Evolutionary conservation across 1,140 invertebrate genomes (phyloP), one percentile per base, ranked within the genome.

Genomic region (Lysiphlebus fabarum): DNA sequence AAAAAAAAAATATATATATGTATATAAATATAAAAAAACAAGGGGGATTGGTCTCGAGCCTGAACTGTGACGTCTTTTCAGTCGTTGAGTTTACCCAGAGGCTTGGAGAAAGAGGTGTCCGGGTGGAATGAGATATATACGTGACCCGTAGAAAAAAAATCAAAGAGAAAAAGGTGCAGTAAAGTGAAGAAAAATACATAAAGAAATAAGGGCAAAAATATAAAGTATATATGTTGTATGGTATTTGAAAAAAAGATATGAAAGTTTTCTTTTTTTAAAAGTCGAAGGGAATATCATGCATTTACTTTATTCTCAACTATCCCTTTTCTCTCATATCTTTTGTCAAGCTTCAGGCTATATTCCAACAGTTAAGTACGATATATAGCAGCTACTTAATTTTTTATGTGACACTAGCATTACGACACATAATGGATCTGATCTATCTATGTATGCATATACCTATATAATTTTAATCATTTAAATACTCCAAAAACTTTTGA

Each of bases 211-310:
- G 17, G 17, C 17, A 26, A 1, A 26, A 26, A 26, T 2, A 26
- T 26, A 26, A 1, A 1, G 4, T 26, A 26, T 26, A 26, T 26
- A 26, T 26, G 17, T 26, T 26, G 17, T 26, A n/a, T n/a, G n/a
- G n/a, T n/a, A 26, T 26, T 26, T 26, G 4, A 26, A 26, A 26
- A 4, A 26, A 4, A 1, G 17, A 26, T 26, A 26, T 26, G 4
- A 2, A n/a, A 26, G 4, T 26, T 26, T 26, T 8, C 5, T 1
- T 40, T 11, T 6, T 9, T 6, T 10, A 8, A 2, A 34, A 49
- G 26, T 49, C 33, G 47, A 49, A 49, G 33, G 47, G 26, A 49
- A 49, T 49, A 33, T 49, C 47, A 33, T 49, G 47, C 2, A 34
- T 7, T 34, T 33, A 33, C 47, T 33, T 9, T 7, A 1, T 33